A percentile compares a stretch with the other conserved stretches of the same genome.
phyloP scores from a whole-genome alignment of 2,113 vertebrate species.

The Scomber scombrus region DNA sequence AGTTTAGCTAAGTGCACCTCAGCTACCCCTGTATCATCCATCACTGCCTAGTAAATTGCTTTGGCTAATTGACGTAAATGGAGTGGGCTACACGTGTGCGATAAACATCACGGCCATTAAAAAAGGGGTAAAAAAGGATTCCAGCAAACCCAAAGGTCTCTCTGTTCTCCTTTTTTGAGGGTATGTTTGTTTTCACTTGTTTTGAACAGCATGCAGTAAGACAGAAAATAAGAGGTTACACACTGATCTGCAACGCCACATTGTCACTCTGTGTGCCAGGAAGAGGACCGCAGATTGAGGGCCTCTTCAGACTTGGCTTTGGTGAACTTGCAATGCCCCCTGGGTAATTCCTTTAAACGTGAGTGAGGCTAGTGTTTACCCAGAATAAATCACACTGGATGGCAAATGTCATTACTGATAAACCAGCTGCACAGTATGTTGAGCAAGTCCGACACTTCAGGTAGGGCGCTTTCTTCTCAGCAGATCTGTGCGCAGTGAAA shows the following conservation, averaged over 20 bases:
- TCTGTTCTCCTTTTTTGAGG: conserved; percentile 22
- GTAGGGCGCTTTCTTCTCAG: conserved; percentile 8
- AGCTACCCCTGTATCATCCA: conserved; percentile 27
- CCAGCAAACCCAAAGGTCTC: neutral
- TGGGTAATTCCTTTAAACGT: conserved; percentile 26
- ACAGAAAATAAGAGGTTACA: conserved; percentile 57
- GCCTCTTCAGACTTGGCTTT: conserved; percentile 36
- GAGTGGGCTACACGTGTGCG: conserved; percentile 1
- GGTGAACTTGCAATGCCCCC: conserved; percentile 37
- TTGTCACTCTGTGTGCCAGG: conserved; percentile 45
- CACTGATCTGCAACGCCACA: conserved; percentile 29
- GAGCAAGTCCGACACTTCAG: conserved; percentile 16
- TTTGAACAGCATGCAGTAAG: conserved; percentile 6
- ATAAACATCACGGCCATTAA: conserved; percentile 33
- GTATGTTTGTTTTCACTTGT: conserved; percentile 51
- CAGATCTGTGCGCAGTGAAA: neutral
- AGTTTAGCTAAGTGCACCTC: conserved; percentile 23
- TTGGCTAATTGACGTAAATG: conserved; percentile 45
- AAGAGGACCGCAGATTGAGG: conserved; percentile 49
- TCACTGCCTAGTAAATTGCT: conserved; percentile 45
- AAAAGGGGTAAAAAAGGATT: neutral
- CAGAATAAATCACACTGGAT: conserved; percentile 16
- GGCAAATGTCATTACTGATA: conserved; percentile 40
- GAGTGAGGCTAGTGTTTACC: conserved; percentile 32
- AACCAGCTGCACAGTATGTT: neutral